Conservation (phyloP, 2,113 vertebrate species). For the Gasterosteus aculeatus region DNA sequence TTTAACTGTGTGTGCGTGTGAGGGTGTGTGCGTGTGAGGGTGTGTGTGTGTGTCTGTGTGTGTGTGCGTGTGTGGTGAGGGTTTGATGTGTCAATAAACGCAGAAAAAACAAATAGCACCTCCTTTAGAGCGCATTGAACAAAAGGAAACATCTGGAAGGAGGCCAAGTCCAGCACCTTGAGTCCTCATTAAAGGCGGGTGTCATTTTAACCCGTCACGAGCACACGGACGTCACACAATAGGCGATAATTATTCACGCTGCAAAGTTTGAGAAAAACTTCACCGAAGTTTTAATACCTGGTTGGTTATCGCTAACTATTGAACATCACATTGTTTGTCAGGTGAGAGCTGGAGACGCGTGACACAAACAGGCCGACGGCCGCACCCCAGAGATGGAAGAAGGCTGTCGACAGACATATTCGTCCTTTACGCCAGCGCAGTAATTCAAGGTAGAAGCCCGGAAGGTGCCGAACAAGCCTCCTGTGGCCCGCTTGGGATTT, state of each 20-base stretch:
- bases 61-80: not conserved
- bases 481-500: slow-evolving; percentile 37
- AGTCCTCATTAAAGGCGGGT: not conserved
- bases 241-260: not conserved
- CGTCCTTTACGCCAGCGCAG: slow-evolving; percentile 27
- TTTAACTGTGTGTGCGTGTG: not conserved
- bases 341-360: slow-evolving; percentile 1
- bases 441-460: slow-evolving; percentile 34
- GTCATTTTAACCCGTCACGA: not conserved
- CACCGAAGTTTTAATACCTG: not conserved
- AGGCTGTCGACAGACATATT: slow-evolving; percentile 26
- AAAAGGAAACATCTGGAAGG: not conserved
- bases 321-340: slow-evolving; percentile 9
- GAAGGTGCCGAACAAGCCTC: slow-evolving; percentile 46
- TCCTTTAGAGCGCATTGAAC: slow-evolving; percentile 1
- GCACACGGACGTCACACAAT: not conserved
- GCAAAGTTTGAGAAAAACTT: slow-evolving; percentile 7
- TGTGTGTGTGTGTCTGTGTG: not conserved
- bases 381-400: slow-evolving; percentile 13
- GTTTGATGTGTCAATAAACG: not conserved
- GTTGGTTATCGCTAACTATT: not conserved
- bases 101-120: not conserved
- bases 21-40: not conserved
- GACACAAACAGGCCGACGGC: slow-evolving; percentile 33
- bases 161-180: not conserved